Evolutionary conservation across 2,113 vertebrate species (phyloP).

Genomic region (Fulica atra): DNA sequence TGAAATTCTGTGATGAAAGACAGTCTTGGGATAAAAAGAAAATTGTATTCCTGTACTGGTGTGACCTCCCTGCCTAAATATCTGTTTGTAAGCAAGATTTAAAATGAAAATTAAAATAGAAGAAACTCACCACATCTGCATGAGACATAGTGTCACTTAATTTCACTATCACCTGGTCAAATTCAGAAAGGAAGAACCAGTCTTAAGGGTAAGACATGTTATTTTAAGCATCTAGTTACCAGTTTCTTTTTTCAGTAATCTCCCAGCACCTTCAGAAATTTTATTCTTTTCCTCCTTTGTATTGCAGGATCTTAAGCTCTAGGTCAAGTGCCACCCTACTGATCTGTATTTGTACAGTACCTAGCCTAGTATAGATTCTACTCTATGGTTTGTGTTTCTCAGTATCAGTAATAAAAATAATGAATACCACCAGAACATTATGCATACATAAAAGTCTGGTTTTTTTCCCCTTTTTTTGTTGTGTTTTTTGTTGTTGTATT

Average conservation of each 20-base stretch:
- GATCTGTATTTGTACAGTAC: background rate
- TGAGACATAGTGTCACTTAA: background rate
- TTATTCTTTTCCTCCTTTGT: background rate
- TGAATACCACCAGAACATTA: no score
- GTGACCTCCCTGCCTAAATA: background rate
- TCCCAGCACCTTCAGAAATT: background rate
- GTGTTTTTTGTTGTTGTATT: background rate
- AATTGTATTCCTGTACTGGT: background rate
- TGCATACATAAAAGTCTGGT: no score
- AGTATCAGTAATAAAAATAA: background rate
- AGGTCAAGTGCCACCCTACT: accelerated
- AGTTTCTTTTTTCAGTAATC: background rate
- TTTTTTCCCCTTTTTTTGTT: no score
- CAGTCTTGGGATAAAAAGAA: background rate
- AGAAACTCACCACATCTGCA: background rate
- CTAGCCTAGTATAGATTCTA: background rate
- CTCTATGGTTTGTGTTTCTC: background rate
- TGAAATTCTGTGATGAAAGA: background rate
- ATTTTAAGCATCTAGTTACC: background rate
- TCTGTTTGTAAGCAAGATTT: background rate
- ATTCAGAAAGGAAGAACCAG: background rate
- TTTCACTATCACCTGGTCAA: background rate
- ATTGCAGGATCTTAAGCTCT: background rate
- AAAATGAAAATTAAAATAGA: background rate
- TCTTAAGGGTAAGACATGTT: background rate